These are phyloP conservation scores for Crioceris asparagi DNA, from an alignment of 2,888 invertebrate genomes.

Conservation along the genomic window DNA sequence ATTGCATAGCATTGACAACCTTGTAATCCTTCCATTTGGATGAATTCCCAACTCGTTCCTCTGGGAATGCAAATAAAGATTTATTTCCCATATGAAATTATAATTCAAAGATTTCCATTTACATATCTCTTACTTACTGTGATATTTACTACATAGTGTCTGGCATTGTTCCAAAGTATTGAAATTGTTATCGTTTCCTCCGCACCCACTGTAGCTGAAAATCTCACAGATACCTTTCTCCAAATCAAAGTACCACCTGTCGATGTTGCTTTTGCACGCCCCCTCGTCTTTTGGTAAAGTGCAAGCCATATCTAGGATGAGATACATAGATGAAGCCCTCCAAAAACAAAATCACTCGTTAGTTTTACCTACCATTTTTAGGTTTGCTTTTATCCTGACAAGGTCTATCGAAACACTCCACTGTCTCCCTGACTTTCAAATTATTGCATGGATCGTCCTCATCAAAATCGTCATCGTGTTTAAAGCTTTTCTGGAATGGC, in stretches of 20 bases:
- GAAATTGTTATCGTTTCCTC: constrained; percentile 83
- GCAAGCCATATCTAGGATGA: constrained; percentile 45
- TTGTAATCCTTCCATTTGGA: constrained; percentile 31
- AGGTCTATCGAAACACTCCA: constrained; percentile 34
- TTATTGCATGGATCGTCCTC: constrained; percentile 38
- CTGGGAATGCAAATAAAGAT: constrained; percentile 21
- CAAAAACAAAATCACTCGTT: not conserved
- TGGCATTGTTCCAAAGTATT: constrained; percentile 59
- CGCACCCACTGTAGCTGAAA: constrained; percentile 83
- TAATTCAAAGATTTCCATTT: not conserved
- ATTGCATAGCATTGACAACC: constrained; percentile 28
- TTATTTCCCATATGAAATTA: constrained; percentile 1
- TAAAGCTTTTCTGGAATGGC: constrained; percentile 21
- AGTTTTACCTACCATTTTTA: constrained; percentile 16
- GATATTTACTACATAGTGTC: constrained; percentile 46
- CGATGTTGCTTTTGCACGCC: constrained; percentile 64
- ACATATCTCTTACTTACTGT: constrained; percentile 32
- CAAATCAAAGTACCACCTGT: constrained; percentile 78
- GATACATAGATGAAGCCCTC: not conserved
- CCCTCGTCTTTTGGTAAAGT: constrained; percentile 56
- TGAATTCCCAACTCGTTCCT: constrained; percentile 33
- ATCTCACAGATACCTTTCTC: constrained; percentile 60
- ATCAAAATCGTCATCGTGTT: constrained; percentile 28
- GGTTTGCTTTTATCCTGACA: constrained; percentile 20
- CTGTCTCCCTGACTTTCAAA: constrained; percentile 41